Evolutionary conservation across 2,888 invertebrate species (phyloP), one percentile per base, ranked within the genome.

Genomic region (Cerastis leucographa): DNA sequence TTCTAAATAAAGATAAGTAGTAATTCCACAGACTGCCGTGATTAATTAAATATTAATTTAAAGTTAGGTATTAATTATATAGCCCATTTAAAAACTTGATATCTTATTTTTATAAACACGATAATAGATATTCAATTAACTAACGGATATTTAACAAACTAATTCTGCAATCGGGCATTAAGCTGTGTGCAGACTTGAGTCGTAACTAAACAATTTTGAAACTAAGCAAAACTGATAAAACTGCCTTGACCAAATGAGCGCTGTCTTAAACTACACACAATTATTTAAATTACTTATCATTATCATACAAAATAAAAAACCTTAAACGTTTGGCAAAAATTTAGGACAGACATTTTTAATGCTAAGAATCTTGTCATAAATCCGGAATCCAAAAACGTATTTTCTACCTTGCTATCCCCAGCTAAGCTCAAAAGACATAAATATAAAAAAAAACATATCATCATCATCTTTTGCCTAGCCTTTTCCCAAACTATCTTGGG

Each of bases 71-170:
- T 78, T 56, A 35, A 82, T 49, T 68, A 14, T 42, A 69, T 44
- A 25, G 35, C 35, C n/a, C 46, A 46, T n/a, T 46, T 59, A 69
- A 65, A 64, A 69, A 65, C 29, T 14, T 49, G 42, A 25, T 42
- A 22, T 35, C 35, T 35, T 9, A 19, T 42, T 59, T 82, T 51
- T 51, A 46, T 19, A n/a, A 29, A 35, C n/a, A 17, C 35, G 35
- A n/a, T 62, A 29, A 49, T 71, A 35, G 3, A 22, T 54, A 70
- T 70, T 78, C 35, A 51, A 84, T 78, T 78, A 70, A 40, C 19
- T 35, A 71, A 42, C n/a, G 54, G 79, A 66, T 66, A 62, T 83
- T 68, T 59, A 46, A 51, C 40, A 25, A 69, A 70, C 2, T 44
- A 62, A 78, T 78, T 62, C 61, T 83, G 29, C 42, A 56, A 66